phyloP scores from a whole-genome alignment of 2,888 invertebrate species.

The Nemotelus nigrinus region DNA sequence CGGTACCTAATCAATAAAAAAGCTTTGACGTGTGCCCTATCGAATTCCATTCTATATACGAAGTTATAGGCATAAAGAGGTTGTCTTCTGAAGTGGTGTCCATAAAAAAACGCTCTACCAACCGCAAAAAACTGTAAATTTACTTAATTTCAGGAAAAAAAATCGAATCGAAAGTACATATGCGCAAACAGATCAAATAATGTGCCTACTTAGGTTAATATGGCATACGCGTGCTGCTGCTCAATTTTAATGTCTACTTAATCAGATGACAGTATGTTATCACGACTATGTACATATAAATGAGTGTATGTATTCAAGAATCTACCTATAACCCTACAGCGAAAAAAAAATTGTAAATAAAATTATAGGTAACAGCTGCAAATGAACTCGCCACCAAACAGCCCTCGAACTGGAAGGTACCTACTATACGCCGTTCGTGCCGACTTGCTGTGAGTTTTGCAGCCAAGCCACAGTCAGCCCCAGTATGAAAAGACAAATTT shows the following conservation, averaged over 20 bases:
- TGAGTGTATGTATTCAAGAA: too few species aligned
- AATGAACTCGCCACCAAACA: background rate
- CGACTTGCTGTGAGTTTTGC: too few species aligned
- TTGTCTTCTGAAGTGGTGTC: too few species aligned
- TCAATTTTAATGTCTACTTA: background rate
- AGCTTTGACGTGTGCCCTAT: too few species aligned
- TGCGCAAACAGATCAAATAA: background rate
- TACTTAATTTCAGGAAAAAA: background rate
- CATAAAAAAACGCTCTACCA: background rate
- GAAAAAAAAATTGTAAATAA: conserved; percentile 28
- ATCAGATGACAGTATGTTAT: conserved; percentile 36
- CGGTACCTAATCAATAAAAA: too few species aligned
- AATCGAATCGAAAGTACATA: background rate
- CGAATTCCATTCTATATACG: too few species aligned
- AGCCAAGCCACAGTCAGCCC: too few species aligned
- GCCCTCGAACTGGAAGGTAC: background rate
- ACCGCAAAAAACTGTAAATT: conserved; percentile 12
- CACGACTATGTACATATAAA: background rate
- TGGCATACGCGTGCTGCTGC: background rate
- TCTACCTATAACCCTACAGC: conserved; percentile 9
- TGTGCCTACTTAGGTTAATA: background rate
- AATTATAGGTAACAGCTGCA: conserved; percentile 37
- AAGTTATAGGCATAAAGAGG: too few species aligned
- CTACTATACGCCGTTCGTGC: background rate
- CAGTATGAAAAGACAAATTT: conserved; percentile 2